Percentiles rank a stretch among this genome's conserved stretches.
Evolutionary conservation across 2,797 vertebrate genomes (phyloP).

Genomic region (Petrocephalus sullivani): DNA sequence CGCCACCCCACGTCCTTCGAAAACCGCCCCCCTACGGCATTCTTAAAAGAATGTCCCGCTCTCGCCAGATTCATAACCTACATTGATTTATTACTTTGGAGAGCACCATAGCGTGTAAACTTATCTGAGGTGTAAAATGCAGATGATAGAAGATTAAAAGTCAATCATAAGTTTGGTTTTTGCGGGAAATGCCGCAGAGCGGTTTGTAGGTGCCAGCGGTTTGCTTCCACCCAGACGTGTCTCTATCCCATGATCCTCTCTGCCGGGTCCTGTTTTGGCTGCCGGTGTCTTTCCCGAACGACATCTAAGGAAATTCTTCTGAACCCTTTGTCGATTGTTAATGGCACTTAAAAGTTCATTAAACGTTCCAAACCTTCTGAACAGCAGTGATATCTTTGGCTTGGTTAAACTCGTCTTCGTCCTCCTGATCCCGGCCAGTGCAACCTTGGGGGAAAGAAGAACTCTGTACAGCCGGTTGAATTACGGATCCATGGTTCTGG

Average conservation of each 20-base stretch:
- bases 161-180: not conserved
- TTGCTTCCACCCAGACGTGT: not conserved
- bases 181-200: not conserved
- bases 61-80: not conserved
- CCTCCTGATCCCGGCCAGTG: not conserved
- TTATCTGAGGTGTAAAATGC: slow-evolving; percentile 7
- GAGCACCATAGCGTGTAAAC: not conserved
- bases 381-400: slow-evolving; percentile 46
- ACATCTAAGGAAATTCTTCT: not conserved
- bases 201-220: not conserved
- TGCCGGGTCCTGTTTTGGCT: not conserved
- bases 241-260: not conserved
- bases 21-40: not conserved
- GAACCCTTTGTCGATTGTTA: not conserved
- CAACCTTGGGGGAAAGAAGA: slow-evolving; percentile 28
- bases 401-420: not conserved
- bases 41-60: not conserved
- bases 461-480: slow-evolving; percentile 21
- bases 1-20: not conserved
- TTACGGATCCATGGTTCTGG: slow-evolving; percentile 3
- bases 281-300: not conserved
- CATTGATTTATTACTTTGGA: not conserved
- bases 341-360: not conserved
- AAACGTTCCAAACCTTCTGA: slow-evolving; percentile 23
- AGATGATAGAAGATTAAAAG: not conserved